Evolutionary conservation across 2,888 invertebrate genomes (phyloP).

Genomic region (Isotomurus palustris): DNA sequence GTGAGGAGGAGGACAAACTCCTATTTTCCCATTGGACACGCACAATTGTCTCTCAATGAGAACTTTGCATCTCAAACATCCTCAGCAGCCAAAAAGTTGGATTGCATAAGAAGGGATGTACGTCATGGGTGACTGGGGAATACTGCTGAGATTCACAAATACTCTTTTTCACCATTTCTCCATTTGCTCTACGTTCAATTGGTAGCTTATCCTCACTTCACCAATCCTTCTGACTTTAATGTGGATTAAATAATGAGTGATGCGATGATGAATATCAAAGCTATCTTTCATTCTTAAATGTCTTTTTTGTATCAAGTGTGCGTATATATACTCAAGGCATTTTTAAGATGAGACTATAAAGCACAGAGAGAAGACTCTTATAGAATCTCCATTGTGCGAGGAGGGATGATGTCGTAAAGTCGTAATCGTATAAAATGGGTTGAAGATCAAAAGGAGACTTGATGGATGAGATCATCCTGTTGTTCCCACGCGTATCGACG

Average conservation of each 20-base stretch:
- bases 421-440: neutral
- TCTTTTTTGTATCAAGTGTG: no score
- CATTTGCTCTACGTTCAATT: neutral
- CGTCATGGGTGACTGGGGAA: neutral
- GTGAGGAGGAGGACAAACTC: slow-evolving; percentile 8
- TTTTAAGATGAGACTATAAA: no score
- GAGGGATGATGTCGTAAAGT: neutral
- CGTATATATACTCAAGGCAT: no score
- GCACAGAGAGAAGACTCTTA: neutral
- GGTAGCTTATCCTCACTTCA: no score
- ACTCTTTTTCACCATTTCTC: neutral
- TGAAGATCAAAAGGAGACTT: neutral
- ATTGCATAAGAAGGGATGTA: neutral
- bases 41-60: neutral
- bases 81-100: neutral
- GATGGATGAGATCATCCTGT: slow-evolving; percentile 1
- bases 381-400: no score
- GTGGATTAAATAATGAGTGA: neutral
- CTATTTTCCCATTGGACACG: slow-evolving; percentile 12
- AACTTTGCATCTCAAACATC: neutral
- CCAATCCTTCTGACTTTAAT: neutral
- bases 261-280: neutral
- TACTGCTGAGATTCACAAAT: neutral
- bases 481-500: no score
- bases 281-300: no score